Evolutionary conservation across 2,888 invertebrate genomes (phyloP).

Genomic region (Drosophila buzzatii): DNA sequence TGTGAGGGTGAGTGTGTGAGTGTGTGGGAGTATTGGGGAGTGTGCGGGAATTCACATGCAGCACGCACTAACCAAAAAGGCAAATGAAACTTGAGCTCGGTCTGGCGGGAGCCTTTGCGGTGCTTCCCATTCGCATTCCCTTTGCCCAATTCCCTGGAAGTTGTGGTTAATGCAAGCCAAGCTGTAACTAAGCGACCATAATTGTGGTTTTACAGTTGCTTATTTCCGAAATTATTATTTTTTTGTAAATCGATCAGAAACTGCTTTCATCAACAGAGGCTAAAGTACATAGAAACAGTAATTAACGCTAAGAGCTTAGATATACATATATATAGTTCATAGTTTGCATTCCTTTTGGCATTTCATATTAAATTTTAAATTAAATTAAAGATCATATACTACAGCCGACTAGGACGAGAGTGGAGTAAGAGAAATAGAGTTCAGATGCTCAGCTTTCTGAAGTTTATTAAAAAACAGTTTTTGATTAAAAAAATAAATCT

Average conservation of each 20-base stretch:
- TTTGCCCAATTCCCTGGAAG: not conserved
- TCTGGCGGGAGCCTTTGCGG: slow-evolving; percentile 7
- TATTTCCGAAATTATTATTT: not conserved
- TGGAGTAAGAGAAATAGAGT: too few species aligned
- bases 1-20: slow-evolving; percentile 1
- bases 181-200: not conserved
- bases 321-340: too few species aligned
- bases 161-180: slow-evolving; percentile 2
- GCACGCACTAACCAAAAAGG: slow-evolving; percentile 5
- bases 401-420: too few species aligned
- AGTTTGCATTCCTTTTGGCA: too few species aligned
- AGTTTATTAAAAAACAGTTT: not conserved
- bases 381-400: too few species aligned
- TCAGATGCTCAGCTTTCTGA: not conserved
- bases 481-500: too few species aligned
- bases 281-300: not conserved
- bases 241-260: not conserved
- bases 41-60: slow-evolving; percentile 10
- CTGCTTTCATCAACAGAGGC: too few species aligned
- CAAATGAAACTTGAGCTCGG: slow-evolving; percentile 3
- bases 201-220: not conserved
- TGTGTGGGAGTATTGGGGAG: not conserved
- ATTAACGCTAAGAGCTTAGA: not conserved
- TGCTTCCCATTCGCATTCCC: not conserved
- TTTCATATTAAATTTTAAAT: too few species aligned